Conservation (phyloP, 2,113 vertebrate species). For the Heterochromis multidens region DNA sequence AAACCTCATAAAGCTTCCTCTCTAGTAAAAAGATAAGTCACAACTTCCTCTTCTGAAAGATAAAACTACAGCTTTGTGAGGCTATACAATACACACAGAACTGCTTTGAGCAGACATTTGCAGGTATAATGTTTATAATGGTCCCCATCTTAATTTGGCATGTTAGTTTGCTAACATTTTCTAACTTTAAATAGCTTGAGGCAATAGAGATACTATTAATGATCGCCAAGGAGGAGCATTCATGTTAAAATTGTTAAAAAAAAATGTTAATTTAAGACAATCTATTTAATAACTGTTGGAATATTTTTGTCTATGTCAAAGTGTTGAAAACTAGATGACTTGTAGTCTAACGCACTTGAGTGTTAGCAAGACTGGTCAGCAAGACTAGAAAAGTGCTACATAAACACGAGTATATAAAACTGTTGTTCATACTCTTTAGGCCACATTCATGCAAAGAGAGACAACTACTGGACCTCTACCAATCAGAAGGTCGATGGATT, state of each 20-base stretch:
- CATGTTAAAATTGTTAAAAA: too few relatives aligned
- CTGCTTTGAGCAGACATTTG: neutral
- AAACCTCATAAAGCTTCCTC: neutral
- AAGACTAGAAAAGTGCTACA: neutral
- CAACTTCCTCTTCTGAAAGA: neutral
- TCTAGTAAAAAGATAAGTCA: neutral
- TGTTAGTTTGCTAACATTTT: neutral
- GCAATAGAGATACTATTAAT: too few relatives aligned
- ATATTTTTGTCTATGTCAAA: too few relatives aligned
- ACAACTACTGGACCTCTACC: neutral
- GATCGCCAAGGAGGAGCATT: too few relatives aligned
- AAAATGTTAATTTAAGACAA: too few relatives aligned
- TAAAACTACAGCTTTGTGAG: neutral
- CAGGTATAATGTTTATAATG: neutral
- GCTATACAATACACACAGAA: neutral
- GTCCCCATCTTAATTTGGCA: too few relatives aligned
- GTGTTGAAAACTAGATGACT: too few relatives aligned
- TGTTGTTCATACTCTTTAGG: neutral
- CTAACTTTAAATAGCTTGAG: too few relatives aligned
- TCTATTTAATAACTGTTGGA: too few relatives aligned
- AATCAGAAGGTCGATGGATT: accelerated
- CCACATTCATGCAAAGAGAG: neutral
- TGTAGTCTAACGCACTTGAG: neutral
- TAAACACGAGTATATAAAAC: neutral
- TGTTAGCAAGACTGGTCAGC: too few relatives aligned